Base-by-base conservation (phyloP, 2,113 vertebrate species). In the Lonchura striata region DNA sequence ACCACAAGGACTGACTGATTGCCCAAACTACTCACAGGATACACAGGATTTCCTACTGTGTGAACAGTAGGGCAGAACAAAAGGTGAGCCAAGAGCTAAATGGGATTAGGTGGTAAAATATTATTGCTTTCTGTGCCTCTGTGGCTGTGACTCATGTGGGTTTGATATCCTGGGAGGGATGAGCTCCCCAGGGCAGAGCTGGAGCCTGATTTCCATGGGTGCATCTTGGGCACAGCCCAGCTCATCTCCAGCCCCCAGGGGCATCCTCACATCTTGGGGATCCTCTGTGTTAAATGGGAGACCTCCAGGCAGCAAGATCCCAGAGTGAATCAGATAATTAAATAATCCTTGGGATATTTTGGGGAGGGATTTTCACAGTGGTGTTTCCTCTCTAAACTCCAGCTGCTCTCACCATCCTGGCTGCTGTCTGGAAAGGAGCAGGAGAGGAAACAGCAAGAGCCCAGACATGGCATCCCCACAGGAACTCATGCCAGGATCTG, bases 11-110 rank as follows among this genome's bases (percentile, higher is more conserved):
- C 16, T 28, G 35, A 66, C 44, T 19, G 82, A 86, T 28, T 72
- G 71, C 39, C 79, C 27, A 23, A 86, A 79, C 59, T 53, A 11
- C 31, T 61, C 41, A 37, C 46, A 63, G 85, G 86, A 44, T 41
- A 59, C 2, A 4, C 16, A 80, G 75, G 63, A 85, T 59, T 90
- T 82, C 85, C 80, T 30, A 2, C 82, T n/a, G 68, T 12, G 63
- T 16, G 63, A 90, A 82, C 63, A 90, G 39, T 11, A 11, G 83
- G 59, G 74, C 84, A 83, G 90, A 90, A 91, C 84, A 86, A 94
- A 96, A 92, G 84, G 79, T 90, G 94, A 95, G 82, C 82, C 82
- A 77, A 70, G 81, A 87, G 54, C 80, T 80, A 70, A 60, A 23
- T 8, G 59, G 63, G 70, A 89, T 91, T 90, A 88, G 87, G 52